phyloP scores from a whole-genome alignment of 2,797 vertebrate genomes.

The Knipowitschia caucasica region DNA sequence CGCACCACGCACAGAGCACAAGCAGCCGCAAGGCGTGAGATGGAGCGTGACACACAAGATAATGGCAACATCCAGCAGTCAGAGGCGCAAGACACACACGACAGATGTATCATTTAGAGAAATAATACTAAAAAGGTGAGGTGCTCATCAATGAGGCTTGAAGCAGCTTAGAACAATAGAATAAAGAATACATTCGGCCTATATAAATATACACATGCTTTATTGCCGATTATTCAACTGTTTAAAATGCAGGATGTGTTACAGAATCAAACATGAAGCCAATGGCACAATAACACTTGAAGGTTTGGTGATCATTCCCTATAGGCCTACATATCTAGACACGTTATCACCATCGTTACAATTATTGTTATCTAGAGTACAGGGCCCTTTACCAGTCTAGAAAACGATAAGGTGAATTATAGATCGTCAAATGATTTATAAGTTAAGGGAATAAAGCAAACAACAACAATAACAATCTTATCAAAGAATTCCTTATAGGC shows the following conservation, averaged over 20 bases:
- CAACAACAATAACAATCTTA: background rate
- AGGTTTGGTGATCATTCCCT: no score
- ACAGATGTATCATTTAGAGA: slow-evolving; percentile 38
- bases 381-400: slow-evolving; percentile 5
- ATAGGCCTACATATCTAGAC: no score
- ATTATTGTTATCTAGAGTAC: no score
- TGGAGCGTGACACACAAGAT: slow-evolving; percentile 71
- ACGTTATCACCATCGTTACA: no score
- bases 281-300: no score
- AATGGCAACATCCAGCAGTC: slow-evolving; percentile 68
- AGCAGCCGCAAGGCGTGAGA: slow-evolving; percentile 65
- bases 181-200: no score
- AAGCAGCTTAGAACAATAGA: background rate
- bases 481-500: background rate
- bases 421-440: background rate
- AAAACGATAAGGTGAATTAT: slow-evolving; percentile 4
- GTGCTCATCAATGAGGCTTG: slow-evolving; percentile 18
- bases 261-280: no score
- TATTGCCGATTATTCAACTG: no score
- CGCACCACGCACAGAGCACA: slow-evolving; percentile 18
- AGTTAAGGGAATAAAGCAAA: background rate
- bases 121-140: background rate
- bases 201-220: no score
- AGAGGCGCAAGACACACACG: slow-evolving; percentile 44
- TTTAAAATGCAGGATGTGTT: no score